Base-by-base conservation (phyloP, 2,797 vertebrate genomes). In the Sternotherus odoratus region DNA sequence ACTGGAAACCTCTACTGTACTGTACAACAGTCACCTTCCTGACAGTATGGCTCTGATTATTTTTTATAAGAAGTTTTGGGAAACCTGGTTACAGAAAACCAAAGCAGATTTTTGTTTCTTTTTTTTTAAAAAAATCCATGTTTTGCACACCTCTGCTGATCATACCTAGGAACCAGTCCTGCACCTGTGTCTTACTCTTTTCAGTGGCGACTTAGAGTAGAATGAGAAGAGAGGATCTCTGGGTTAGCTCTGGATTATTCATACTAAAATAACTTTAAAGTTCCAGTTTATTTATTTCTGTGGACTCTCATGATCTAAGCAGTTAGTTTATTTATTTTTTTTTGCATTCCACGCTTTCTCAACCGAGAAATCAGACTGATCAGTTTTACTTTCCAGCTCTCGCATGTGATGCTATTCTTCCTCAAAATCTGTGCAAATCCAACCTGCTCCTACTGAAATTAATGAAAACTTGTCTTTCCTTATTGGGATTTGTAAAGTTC, bases 1-100 rank as follows among this genome's bases (percentile, higher is more conserved):
- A 91, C 56, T 79, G 85, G 86, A 91, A 89, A 74, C 90, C 69
- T 85, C 79, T 95, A 79, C 69, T 85, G 82, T 95, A 79, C 66
- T 89, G 91, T 88, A 91, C 72, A 74, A 93, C 13, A 23, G 56
- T 57, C 3, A 1, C 91, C 72, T 82, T 57, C 28, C 30, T 77
- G 90, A 53, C 87, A 79, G 74, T 30, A 24, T 6, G 79, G 79
- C 50, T 33, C 36, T n/a, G 0, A 5, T 77, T 21, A 39, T n/a
- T 0, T 81, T 94, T 80, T 33, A 82, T 88, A 80, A 87, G 5
- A 82, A 82, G 30, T 66, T 89, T 83, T 50, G 85, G 80, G 54
- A 79, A 90, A 2, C 74, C 74, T 83, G 86, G 46, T 60, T 51
- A 1, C 56, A 48, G 77, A 51, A 77, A 85, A 83, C 19, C 78